Percentiles rank a stretch among this genome's conserved stretches.
Evolutionary conservation across 1,140 invertebrate genomes (phyloP).

Genomic region (Diploscapter pachys): DNA sequence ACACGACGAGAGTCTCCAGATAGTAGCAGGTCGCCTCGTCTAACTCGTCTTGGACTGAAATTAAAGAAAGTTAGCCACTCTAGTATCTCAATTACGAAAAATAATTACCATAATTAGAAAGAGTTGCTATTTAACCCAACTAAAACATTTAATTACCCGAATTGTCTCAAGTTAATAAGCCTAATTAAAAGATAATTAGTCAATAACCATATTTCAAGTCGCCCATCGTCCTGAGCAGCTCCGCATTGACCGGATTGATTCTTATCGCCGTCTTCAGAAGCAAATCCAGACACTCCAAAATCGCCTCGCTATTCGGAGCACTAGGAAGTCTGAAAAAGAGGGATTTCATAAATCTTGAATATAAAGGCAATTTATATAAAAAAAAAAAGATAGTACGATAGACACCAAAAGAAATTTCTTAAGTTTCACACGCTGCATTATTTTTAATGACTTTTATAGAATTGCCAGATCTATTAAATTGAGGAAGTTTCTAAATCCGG

Average conservation of each 20-base stretch:
- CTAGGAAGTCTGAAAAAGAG: too few species aligned
- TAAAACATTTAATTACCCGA: too few species aligned
- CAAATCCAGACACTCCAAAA: conserved; percentile 3
- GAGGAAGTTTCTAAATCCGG: too few species aligned
- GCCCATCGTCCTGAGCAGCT: conserved; percentile 18
- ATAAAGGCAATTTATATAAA: conserved; percentile 3
- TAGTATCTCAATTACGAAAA: not conserved
- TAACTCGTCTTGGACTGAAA: conserved; percentile 15
- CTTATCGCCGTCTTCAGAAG: conserved; percentile 16
- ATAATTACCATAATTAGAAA: too few species aligned
- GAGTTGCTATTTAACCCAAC: too few species aligned
- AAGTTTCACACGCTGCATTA: not conserved
- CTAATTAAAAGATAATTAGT: too few species aligned
- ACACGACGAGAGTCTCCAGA: conserved; percentile 17
- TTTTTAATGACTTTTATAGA: not conserved
- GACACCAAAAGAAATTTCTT: not conserved
- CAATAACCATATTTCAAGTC: conserved; percentile 23
- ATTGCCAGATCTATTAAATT: not conserved
- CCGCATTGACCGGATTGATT: conserved; percentile 23
- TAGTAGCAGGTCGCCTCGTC: conserved; percentile 25
- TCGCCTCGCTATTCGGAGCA: not conserved
- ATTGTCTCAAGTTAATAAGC: too few species aligned
- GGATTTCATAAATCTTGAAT: too few species aligned
- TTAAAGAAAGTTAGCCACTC: not conserved
- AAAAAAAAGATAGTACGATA: not conserved